These are phyloP conservation scores for Macquaria ambigua DNA, from an alignment of 2,113 vertebrate species.

Conservation along the genomic window DNA sequence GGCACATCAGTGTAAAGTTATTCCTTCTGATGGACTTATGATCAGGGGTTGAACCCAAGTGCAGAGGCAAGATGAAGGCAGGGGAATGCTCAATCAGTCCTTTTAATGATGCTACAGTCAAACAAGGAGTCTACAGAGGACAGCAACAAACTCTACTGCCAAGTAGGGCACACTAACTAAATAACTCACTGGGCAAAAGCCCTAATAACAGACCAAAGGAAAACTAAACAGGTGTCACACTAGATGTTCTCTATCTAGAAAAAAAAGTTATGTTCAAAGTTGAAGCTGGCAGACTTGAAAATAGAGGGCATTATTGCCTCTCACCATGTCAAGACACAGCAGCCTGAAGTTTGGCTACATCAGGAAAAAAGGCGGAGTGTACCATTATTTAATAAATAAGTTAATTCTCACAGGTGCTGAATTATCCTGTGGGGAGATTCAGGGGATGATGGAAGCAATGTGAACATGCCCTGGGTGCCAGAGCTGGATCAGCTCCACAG, in stretches of 20 bases:
- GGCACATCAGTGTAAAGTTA: conserved; percentile 10
- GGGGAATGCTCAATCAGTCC: conserved; percentile 12
- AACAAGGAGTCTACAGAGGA: conserved; percentile 27
- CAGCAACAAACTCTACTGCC: conserved; percentile 21
- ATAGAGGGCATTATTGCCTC: background rate
- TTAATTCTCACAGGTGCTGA: conserved; percentile 9
- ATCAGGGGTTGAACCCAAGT: conserved; percentile 24
- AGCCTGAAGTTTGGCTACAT: background rate
- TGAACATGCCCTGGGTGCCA: background rate
- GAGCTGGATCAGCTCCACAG: conserved; percentile 20
- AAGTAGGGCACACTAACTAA: conserved; percentile 38
- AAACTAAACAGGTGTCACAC: conserved; percentile 26
- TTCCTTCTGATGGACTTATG: conserved; percentile 14
- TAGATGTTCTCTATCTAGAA: conserved; percentile 22
- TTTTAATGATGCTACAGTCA: conserved; percentile 41
- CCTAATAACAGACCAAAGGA: conserved; percentile 6
- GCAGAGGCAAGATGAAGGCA: conserved; percentile 21
- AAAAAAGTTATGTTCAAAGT: conserved; percentile 4
- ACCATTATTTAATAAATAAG: conserved; percentile 21
- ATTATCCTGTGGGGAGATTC: conserved; percentile 26
- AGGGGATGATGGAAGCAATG: conserved; percentile 4
- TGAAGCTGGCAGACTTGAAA: background rate
- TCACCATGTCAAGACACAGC: conserved; percentile 11
- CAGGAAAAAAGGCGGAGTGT: background rate
- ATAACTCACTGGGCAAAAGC: conserved; percentile 43